These are phyloP conservation scores for Eunapius fragilis DNA, from an alignment of 37 sponge, comb jelly and placozoan genomes.

Conservation along the genomic window DNA sequence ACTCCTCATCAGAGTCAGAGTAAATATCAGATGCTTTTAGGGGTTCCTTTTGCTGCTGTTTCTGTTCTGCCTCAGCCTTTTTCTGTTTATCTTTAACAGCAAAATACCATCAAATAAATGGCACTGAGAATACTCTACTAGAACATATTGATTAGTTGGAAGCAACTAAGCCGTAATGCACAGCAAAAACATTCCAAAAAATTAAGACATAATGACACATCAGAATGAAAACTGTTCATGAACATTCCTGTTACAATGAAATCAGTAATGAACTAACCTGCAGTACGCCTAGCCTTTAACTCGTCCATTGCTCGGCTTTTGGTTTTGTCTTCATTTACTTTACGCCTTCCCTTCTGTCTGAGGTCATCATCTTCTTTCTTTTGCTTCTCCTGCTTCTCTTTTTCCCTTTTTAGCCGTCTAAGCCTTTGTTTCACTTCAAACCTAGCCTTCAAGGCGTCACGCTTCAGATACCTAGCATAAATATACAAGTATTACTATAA, in stretches of 20 bases:
- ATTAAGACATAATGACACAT: too few species aligned
- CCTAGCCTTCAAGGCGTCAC: conserved; percentile 79
- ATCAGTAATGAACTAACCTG: conserved; percentile 17
- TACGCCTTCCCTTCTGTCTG: conserved; percentile 39
- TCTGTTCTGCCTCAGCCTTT: conserved; percentile 51
- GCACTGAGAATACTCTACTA: neutral
- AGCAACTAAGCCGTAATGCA: too few species aligned
- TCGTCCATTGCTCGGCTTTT: conserved; percentile 88
- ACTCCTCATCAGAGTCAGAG: conserved; percentile 45
- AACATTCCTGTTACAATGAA: too few species aligned
- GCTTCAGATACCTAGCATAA: conserved; percentile 55
- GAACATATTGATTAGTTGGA: too few species aligned
- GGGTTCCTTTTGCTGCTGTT: conserved; percentile 39
- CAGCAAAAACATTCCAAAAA: too few species aligned
- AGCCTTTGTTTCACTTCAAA: conserved; percentile 84
- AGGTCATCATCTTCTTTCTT: conserved; percentile 36
- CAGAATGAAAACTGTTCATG: too few species aligned
- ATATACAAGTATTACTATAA: too few species aligned
- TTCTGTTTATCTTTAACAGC: conserved; percentile 58
- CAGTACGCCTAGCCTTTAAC: conserved; percentile 79
- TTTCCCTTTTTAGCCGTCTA: conserved; percentile 54
- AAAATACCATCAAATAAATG: neutral
- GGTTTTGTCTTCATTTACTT: conserved; percentile 57
- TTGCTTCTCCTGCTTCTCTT: conserved; percentile 44
- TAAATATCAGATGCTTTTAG: conserved; percentile 61